Base-by-base conservation (phyloP, 2,888 invertebrate genomes). In the Morinoia aosen region DNA sequence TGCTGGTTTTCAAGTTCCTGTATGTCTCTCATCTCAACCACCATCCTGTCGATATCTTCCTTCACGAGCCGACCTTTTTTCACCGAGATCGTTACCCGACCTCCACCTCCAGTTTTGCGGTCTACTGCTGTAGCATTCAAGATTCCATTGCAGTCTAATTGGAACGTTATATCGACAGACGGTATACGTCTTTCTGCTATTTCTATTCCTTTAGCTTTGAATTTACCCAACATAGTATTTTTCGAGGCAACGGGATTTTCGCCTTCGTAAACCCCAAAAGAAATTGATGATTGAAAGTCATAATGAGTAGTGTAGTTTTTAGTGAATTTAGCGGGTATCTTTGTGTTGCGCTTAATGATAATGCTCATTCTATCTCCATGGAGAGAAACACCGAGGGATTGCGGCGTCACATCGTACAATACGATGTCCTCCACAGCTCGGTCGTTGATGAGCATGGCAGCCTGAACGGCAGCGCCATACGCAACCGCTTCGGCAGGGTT, bases 401-500 rank as follows among this genome's bases (percentile, higher is more conserved):
- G 94, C 3, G 94, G 94, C 16, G 94, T 94, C 25, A 94, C 94
- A 40, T 94, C 94, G 56, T 61, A 48, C 57, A 94, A 39, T 3
- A 8, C 7, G 58, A 94, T 94, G 16, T 57, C 61, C 33, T 94
- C 94, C 33, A 94, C 94, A 94, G 56, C 16, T 39, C 39, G 12
- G n/a, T 94, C 94, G 16, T 56, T 56, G 56, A n/a, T 61, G 16
- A 96, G 64, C 88, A 96, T 61, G 40, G 96, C 96, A 57, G 98
- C 98, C 97, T 98, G 98, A 91, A 98, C 98, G 0, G 98, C 98
- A 97, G 98, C 98, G 19, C 94, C 94, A 57, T 58, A 94, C 0
- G 98, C 98, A 96, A 98, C 98, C 0, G 98, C 98, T 97, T 98
- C 98, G 97, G 98, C 98, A 2, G 98, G 98, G 95, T 98, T 98